Conservation (phyloP, 2,113 vertebrate genomes). For the Archilochus colubris region DNA sequence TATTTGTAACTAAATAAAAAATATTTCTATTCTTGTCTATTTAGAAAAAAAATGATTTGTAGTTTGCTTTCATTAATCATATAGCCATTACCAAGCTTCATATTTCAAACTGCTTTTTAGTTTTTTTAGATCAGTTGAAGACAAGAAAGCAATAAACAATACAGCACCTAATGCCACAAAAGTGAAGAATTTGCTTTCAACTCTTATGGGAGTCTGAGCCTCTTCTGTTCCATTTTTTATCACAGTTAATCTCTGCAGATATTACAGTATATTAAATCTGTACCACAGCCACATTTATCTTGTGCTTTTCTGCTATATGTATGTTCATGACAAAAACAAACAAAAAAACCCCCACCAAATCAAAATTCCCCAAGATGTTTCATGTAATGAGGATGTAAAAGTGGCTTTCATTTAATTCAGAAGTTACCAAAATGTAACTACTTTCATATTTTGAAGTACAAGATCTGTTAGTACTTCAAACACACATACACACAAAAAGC, state of each 20-base stretch:
- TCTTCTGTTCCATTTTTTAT: conserved; percentile 43
- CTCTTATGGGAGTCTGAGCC: background rate
- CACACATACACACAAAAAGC: background rate
- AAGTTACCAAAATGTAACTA: background rate
- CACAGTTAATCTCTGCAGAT: background rate
- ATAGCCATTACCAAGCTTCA: background rate
- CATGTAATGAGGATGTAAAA: background rate
- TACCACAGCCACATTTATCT: conserved; percentile 12
- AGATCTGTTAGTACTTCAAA: background rate
- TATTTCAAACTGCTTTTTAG: background rate
- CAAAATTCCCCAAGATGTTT: background rate
- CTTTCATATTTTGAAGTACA: background rate
- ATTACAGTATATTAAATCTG: conserved; percentile 21
- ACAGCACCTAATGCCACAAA: background rate
- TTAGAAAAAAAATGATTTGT: background rate
- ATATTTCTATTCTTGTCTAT: background rate
- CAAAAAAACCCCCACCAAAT: background rate
- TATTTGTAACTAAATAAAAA: background rate
- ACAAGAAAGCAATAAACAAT: background rate
- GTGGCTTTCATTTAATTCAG: background rate
- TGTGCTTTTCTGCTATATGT: background rate
- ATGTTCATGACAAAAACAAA: background rate
- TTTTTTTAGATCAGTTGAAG: background rate
- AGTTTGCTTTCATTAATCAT: background rate
- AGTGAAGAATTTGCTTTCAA: conserved; percentile 29